These are phyloP conservation scores for Tinamus major DNA, from an alignment of 2,797 vertebrate genomes.

Conservation along the genomic window DNA sequence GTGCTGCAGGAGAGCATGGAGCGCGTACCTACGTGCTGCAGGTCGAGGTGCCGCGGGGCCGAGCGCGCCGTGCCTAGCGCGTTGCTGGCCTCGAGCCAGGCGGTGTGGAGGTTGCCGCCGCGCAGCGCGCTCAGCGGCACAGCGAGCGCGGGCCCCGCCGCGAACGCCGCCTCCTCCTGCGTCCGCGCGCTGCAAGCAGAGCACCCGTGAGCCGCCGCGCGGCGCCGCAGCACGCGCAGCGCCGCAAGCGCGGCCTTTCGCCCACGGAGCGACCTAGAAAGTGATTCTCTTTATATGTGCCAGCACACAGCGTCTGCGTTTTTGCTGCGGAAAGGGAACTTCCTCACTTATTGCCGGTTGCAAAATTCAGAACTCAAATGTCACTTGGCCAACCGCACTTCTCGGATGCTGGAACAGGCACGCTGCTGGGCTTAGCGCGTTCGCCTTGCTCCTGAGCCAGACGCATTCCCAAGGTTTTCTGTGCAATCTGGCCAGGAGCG, in stretches of 20 bases:
- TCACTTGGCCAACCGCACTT: too few species aligned
- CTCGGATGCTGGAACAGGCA: too few species aligned
- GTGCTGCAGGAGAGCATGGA: too few species aligned
- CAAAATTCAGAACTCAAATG: accelerated
- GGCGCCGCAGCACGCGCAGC: too few species aligned
- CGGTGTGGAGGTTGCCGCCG: constrained; percentile 32
- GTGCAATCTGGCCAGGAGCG: too few species aligned
- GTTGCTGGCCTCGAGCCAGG: constrained; percentile 82
- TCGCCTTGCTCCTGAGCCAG: too few species aligned
- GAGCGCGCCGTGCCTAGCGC: constrained; percentile 80
- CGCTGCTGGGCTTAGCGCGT: too few species aligned
- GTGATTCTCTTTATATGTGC: too few species aligned
- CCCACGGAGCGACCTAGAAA: background rate
- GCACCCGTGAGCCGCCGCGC: too few species aligned
- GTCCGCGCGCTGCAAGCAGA: constrained; percentile 47
- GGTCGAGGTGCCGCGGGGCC: constrained; percentile 50
- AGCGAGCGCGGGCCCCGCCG: background rate
- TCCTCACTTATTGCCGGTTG: background rate
- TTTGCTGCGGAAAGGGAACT: accelerated
- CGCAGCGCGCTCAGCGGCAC: constrained; percentile 52
- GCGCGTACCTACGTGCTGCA: constrained; percentile 82
- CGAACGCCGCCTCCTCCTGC: background rate
- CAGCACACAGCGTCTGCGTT: background rate
- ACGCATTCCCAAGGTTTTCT: too few species aligned
- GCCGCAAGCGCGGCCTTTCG: too few species aligned